These are phyloP conservation scores for Tenthredo mesomela DNA, from an alignment of 2,888 invertebrate species.

Conservation along the genomic window DNA sequence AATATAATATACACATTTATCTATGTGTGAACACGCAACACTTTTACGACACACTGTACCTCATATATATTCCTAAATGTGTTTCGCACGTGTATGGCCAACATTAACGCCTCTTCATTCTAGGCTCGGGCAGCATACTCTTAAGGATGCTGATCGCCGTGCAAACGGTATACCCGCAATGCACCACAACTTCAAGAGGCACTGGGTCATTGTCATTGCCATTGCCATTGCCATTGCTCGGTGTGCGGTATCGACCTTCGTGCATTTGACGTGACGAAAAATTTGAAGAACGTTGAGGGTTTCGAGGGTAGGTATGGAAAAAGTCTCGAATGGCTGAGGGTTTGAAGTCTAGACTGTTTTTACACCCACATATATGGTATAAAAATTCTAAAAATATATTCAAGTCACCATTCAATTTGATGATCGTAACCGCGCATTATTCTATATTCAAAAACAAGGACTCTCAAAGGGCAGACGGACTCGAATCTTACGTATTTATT, in stretches of 20 bases:
- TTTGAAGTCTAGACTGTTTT: constrained; percentile 12
- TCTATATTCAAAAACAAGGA: neutral
- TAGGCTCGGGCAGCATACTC: neutral
- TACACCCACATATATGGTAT: neutral
- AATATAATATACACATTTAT: neutral
- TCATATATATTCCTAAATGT: neutral
- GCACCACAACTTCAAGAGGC: neutral
- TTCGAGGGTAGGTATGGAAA: neutral
- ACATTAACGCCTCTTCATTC: neutral
- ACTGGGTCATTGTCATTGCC: constrained; percentile 40
- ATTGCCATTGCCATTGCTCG: constrained; percentile 1
- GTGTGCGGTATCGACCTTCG: neutral
- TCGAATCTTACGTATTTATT: neutral
- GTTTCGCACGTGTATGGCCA: neutral
- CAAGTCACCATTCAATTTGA: neutral
- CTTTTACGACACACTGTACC: neutral
- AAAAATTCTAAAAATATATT: constrained; percentile 28
- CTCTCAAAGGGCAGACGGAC: neutral
- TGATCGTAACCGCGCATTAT: neutral
- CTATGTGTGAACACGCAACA: neutral
- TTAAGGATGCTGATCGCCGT: constrained; percentile 28
- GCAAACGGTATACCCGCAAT: constrained; percentile 22
- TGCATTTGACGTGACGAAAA: neutral
- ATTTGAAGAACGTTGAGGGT: neutral
- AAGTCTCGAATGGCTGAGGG: constrained; percentile 7